Base-by-base conservation (phyloP, 2,888 invertebrate genomes). In the Taphrorychus bicolor region DNA sequence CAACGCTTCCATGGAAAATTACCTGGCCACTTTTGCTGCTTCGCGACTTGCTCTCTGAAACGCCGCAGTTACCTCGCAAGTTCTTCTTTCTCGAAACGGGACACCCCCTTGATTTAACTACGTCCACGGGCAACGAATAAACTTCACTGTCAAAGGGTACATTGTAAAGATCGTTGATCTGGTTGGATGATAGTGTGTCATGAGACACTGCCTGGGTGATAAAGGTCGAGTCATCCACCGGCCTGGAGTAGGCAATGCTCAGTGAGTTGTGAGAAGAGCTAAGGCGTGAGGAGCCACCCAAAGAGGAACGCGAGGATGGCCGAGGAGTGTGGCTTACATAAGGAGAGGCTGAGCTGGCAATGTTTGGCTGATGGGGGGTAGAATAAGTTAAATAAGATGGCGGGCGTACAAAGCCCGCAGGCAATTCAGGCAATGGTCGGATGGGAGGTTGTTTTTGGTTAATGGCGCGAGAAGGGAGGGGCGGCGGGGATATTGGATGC, bases 161-260 rank as follows among this genome's bases (percentile, higher is more conserved):
- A 83, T 93, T 94, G 80, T 94, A 94, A 86, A 94, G 89, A 80
- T 93, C 93, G 40, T 89, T 89, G 68, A 93, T 93, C 77, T 92
- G 91, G 70, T 89, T 88, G n/a, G 90, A 88, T 7, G 87, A 84
- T 40, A 94, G 84, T 1, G 92, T 91, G 78, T 94, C 94, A 78
- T 94, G 94, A 0, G 93, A 94, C 85, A 94, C 93, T 24, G 94
- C 94, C 78, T 93, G 93, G 0, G 93, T 94, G 72, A 94, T 94
- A 79, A 94, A 94, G 78, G 89, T 92, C 17, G 93, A 93, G 80
- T 94, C 94, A 77, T 93, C 93, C 1, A 87, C 89, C 82, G 90
- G 91, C 76, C 91, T 90, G 68, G 90, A 87, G 17, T 88, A 87
- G 14, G 87, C 85, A 45, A 87, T 84, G 71, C 91, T 88, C 66